Evolutionary conservation across 2,113 vertebrate species (phyloP).

Genomic region (Dolichotis patagonum): DNA sequence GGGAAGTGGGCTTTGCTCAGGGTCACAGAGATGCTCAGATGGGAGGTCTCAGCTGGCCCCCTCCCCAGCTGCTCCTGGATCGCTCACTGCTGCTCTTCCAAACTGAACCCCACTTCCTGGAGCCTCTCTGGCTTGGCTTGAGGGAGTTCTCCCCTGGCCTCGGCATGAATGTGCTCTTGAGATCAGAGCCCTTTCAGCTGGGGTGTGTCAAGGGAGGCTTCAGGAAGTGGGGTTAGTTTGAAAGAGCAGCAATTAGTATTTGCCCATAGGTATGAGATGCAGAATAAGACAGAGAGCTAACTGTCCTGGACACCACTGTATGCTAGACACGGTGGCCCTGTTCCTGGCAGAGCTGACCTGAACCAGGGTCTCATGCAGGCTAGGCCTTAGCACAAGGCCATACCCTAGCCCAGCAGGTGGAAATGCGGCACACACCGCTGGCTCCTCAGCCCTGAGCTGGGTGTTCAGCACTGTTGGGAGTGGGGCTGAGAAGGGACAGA

Average conservation of each 20-base stretch:
- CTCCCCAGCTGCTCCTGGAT: neutral
- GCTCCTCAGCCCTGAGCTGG: neutral
- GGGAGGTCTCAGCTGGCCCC: neutral
- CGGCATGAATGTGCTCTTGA: neutral
- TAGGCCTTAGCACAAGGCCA: neutral
- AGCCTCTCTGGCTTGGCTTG: neutral
- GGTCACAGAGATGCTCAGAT: neutral
- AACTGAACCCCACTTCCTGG: neutral
- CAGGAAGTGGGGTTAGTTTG: neutral
- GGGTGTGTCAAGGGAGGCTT: neutral
- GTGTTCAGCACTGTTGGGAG: neutral
- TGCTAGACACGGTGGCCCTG: neutral
- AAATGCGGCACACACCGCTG: neutral
- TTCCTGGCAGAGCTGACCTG: neutral
- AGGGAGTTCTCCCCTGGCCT: neutral
- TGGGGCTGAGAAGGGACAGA: neutral
- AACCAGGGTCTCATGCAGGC: neutral
- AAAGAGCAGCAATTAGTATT: neutral
- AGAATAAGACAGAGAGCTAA: neutral
- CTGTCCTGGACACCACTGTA: neutral
- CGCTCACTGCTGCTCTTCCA: neutral
- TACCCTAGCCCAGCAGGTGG: neutral
- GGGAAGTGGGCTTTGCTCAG: neutral
- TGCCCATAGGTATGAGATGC: neutral
- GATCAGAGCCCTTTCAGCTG: neutral